Evolutionary conservation across 2,888 invertebrate species (phyloP).

Genomic region (Eupithecia subfuscata): DNA sequence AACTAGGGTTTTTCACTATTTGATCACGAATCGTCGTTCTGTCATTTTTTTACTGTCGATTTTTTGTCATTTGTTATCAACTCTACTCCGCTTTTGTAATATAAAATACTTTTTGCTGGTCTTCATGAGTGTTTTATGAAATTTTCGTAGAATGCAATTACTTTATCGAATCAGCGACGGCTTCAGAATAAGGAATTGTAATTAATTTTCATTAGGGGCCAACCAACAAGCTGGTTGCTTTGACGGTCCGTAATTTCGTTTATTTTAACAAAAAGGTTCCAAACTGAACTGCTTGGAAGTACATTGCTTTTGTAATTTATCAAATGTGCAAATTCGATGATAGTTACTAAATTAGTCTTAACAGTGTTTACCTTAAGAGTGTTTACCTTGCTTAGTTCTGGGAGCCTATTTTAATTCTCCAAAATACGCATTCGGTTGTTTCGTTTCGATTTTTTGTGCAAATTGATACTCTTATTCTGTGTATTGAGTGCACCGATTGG

Average conservation of each 20-base stretch:
- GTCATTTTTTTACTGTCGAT: neutral
- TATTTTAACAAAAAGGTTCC: neutral
- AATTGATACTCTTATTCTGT: too few relatives aligned
- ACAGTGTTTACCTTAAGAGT: too few relatives aligned
- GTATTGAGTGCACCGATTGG: too few relatives aligned
- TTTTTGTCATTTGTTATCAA: neutral
- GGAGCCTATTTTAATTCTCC: too few relatives aligned
- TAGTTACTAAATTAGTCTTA: neutral
- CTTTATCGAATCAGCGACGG: slow-evolving; percentile 55
- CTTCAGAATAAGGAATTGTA: slow-evolving; percentile 53
- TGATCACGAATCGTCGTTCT: neutral
- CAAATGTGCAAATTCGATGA: neutral
- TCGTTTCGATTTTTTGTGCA: too few relatives aligned
- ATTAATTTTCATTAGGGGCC: slow-evolving; percentile 64
- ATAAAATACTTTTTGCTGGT: neutral
- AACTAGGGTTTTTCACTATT: neutral
- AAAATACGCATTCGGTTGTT: too few relatives aligned
- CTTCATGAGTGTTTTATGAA: slow-evolving; percentile 29
- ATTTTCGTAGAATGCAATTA: slow-evolving; percentile 53
- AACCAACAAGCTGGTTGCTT: slow-evolving; percentile 38
- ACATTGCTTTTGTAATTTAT: neutral
- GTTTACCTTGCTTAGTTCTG: neutral
- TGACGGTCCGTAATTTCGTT: slow-evolving; percentile 7
- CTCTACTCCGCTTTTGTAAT: neutral
- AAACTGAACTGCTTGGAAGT: neutral